Evolutionary conservation across 2,888 invertebrate species (phyloP), one percentile per base, ranked within the genome.

Genomic region (Watsonalla binaria): DNA sequence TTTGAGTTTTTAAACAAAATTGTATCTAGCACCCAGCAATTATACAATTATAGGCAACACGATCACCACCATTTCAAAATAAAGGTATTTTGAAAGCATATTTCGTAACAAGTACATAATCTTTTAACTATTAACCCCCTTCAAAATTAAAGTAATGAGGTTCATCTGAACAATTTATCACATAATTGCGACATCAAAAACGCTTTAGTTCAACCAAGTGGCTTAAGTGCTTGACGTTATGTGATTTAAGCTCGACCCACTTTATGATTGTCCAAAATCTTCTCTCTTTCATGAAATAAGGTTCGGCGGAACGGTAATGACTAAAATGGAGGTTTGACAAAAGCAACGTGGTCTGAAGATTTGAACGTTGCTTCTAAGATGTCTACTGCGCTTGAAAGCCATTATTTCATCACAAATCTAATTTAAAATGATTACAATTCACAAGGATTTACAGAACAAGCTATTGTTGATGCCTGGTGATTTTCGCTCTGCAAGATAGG

Each of bases 111-210:
- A 11, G 9, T 11, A 11, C 42, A 11, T 42, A 8, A 37, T 24
- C 24, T 24, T 24, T 8, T 42, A 11, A 42, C 5, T 11, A 6
- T 11, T 9, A 42, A 11, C 42, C 11, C 42, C 42, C 11, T 8
- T 37, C 37, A 37, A 37, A 6, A 37, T 37, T 37, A 37, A 9
- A 8, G 37, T 9, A 37, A 37, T 6, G 37, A 8, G 42, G 11
- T 42, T 42, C 42, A 42, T 42, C 11, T 45, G 15, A 33, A 37
- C 33, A 2, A 42, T 45, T 46, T 47, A 53, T 52, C 53, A 51
- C 54, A 64, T 57, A 61, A 67, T 70, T 70, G 66, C 61, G 77
- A 78, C 76, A 78, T 72, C 66, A 76, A 78, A 74, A 78, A 68
- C 72, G 65, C 61, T 71, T 72, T 70, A 69, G 63, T 55, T 51